Evolutionary conservation across 2,797 vertebrate species (phyloP).

Genomic region (Sphaeramia orbicularis): DNA sequence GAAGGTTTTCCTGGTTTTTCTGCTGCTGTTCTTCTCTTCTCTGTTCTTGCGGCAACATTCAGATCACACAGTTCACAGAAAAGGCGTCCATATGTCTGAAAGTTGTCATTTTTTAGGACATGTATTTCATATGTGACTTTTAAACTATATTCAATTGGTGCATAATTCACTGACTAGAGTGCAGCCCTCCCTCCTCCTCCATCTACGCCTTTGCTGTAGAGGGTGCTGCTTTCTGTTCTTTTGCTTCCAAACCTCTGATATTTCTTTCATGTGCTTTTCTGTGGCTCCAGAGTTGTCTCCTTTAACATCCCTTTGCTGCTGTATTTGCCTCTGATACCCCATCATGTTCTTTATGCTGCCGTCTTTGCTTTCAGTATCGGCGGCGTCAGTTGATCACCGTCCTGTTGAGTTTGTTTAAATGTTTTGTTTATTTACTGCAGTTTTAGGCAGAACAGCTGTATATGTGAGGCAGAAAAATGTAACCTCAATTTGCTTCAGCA

Average conservation of each 20-base stretch:
- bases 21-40: neutral
- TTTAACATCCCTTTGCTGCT: neutral
- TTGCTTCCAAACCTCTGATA: conserved; percentile 3
- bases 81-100: conserved; percentile 10
- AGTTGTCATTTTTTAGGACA: conserved; percentile 1
- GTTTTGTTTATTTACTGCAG: no score
- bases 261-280: neutral
- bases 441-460: no score
- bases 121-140: conserved; percentile 9
- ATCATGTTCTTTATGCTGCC: neutral
- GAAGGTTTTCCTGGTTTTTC: conserved; percentile 10
- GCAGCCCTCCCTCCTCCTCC: conserved; percentile 11
- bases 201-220: conserved; percentile 5
- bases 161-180: conserved; percentile 6
- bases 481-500: no score
- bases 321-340: neutral
- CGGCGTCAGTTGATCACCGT: neutral
- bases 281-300: neutral
- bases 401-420: no score
- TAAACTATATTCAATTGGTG: neutral
- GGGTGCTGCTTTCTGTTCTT: neutral
- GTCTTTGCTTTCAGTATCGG: neutral
- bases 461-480: no score
- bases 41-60: neutral
- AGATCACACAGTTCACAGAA: neutral